Percentiles rank a stretch among this genome's conserved stretches.
These are phyloP conservation scores for Acanthornis magna DNA, from an alignment of 2,797 vertebrate genomes.

Conservation along the genomic window DNA sequence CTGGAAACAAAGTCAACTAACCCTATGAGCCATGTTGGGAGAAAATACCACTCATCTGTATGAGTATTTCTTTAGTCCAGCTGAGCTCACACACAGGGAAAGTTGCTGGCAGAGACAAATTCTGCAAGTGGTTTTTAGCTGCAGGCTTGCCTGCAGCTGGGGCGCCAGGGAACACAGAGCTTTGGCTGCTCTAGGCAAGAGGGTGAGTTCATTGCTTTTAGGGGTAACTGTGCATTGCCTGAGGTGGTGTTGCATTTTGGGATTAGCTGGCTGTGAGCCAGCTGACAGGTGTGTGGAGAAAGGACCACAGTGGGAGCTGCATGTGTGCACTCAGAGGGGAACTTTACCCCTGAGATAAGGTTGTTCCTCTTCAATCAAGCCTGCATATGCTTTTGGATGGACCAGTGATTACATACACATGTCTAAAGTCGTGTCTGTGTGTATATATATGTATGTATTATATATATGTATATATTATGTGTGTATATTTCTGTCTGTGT, in stretches of 20 bases:
- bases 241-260: not conserved
- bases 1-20: not conserved
- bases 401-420: not conserved
- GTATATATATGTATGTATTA: not conserved
- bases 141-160: not conserved
- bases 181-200: not conserved
- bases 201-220: not conserved
- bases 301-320: not conserved
- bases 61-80: not conserved
- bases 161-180: not conserved
- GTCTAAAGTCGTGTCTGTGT: not conserved
- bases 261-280: not conserved
- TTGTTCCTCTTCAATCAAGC: not conserved
- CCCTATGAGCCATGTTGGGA: not conserved
- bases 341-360: not conserved
- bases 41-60: not conserved
- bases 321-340: not conserved
- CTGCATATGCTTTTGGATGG: not conserved
- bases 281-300: not conserved
- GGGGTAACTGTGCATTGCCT: not conserved
- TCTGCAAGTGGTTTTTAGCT: not conserved
- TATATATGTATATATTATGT: too few species aligned
- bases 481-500: not conserved
- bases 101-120: not conserved
- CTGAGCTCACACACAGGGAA: not conserved